Base-by-base conservation (phyloP, 2,888 invertebrate genomes). In the Frankliniella intonsa region DNA sequence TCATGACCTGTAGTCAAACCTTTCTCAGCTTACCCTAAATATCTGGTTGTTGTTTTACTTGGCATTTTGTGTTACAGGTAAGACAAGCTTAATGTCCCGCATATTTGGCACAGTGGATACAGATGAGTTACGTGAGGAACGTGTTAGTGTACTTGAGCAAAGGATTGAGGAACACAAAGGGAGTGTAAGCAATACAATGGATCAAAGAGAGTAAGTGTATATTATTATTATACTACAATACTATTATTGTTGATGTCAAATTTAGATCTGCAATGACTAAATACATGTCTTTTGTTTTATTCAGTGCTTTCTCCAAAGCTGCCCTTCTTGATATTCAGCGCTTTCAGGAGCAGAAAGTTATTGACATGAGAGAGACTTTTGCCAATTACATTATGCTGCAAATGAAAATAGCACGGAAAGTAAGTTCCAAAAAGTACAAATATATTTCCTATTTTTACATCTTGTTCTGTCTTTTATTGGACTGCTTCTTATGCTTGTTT, bases 71-170 rank as follows among this genome's bases (percentile, higher is more conserved):
- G 38, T 81, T 83, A 14, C 83, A 85, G 94, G 94, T 83, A 93
- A 93, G 86, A 90, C 92, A 0, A 91, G 93, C 0, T 86, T 94
- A n/a, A 92, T 94, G 91, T 92, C 93, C 0, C 90, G 93, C 0
- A 86, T 94, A 83, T 93, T 94, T 87, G 94, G 94, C 76, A 92
- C 93, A 82, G 92, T 93, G 0, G 94, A 94, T 86, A 93, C 93
- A 0, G 94, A 94, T 86, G 94, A 94, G 85, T 92, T 93, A 80
- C 90, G 93, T 49, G 94, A 94, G 87, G 89, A 92, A 85, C 91
- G 92, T 87, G 91, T 94, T 82, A 89, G 91, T 81, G 90, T 90
- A 82, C 88, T 94, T 82, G 94, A 94, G 87, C 89, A 90, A 85
- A 92, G 92, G 87, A 93, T 94, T 85, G 88, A 89, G 82, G 90